These are phyloP conservation scores for Cosmia pyralina DNA, from an alignment of 2,888 invertebrate genomes.

Conservation along the genomic window DNA sequence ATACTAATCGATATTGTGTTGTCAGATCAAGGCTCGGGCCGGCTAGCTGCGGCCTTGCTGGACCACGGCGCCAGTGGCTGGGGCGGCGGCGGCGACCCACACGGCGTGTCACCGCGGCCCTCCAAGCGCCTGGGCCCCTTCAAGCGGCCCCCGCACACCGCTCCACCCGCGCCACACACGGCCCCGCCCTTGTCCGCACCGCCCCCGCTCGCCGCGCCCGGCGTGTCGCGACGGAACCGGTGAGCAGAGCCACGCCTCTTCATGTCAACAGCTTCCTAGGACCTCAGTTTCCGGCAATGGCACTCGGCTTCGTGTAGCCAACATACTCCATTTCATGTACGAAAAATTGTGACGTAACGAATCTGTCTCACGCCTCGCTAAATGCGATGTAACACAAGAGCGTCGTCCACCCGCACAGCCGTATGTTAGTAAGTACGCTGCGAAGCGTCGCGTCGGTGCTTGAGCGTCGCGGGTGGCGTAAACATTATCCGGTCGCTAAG, in stretches of 20 bases:
- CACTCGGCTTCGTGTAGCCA: slow-evolving; percentile 25
- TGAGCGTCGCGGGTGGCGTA: slow-evolving; percentile 3
- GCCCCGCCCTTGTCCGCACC: slow-evolving; percentile 67
- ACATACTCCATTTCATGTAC: slow-evolving; percentile 1
- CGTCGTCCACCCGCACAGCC: slow-evolving; percentile 7
- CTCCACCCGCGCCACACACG: slow-evolving; percentile 57
- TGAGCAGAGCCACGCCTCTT: slow-evolving; percentile 68
- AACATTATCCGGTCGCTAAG: slow-evolving; percentile 37
- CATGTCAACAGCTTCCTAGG: slow-evolving; percentile 38
- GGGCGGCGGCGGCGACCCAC: slow-evolving; percentile 76
- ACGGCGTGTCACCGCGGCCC: slow-evolving; percentile 91
- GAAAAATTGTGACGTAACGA: slow-evolving; percentile 1
- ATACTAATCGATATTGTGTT: slow-evolving; percentile 18
- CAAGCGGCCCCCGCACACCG: slow-evolving; percentile 83
- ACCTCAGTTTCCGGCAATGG: slow-evolving; percentile 14
- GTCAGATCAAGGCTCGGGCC: slow-evolving; percentile 82
- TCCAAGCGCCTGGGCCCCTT: slow-evolving; percentile 92
- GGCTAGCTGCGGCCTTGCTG: slow-evolving; percentile 90
- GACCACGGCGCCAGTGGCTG: slow-evolving; percentile 89
- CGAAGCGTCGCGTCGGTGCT: slow-evolving; percentile 21
- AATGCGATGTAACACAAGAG: slow-evolving; percentile 1
- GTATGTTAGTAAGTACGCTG: slow-evolving; percentile 15
- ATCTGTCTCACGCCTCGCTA: neutral
- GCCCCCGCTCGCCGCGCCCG: slow-evolving; percentile 67
- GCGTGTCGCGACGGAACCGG: slow-evolving; percentile 75